These are phyloP conservation scores for Thamnophis elegans DNA, from an alignment of 2,797 vertebrate species.

Conservation along the genomic window DNA sequence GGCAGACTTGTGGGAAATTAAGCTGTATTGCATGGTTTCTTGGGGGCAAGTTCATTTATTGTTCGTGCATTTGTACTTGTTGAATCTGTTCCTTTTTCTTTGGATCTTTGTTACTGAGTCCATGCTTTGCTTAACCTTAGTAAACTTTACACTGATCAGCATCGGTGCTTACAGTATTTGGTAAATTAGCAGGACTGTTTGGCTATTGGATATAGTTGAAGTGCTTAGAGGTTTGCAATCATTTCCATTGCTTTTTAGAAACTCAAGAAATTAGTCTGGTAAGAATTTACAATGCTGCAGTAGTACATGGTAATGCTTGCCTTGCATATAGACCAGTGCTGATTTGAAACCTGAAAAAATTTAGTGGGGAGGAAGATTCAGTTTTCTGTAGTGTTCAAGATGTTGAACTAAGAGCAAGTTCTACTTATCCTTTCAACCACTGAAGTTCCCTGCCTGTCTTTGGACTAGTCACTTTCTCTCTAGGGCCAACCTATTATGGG, in stretches of 20 bases:
- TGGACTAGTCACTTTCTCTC: background rate
- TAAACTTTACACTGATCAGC: background rate
- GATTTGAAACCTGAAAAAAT: background rate
- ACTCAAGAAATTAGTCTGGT: background rate
- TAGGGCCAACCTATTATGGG: background rate
- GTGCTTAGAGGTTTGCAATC: background rate
- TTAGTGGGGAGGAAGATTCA: background rate
- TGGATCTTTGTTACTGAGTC: background rate
- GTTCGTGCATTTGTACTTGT: background rate
- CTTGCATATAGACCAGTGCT: background rate
- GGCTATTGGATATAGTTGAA: background rate
- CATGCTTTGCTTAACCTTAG: background rate
- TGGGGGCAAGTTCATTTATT: background rate
- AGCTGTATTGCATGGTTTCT: background rate
- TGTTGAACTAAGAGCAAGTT: background rate
- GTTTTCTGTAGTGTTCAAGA: background rate
- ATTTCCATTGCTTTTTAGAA: background rate
- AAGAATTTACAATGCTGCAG: background rate
- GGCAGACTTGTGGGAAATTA: background rate
- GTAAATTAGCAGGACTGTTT: background rate
- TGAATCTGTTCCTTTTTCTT: background rate
- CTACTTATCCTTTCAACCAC: background rate
- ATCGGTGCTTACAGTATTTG: background rate
- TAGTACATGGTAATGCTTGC: background rate
- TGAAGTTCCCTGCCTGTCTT: background rate